These are phyloP conservation scores for Geotrypetes seraphini DNA, from an alignment of 2,797 vertebrate species.

Conservation along the genomic window DNA sequence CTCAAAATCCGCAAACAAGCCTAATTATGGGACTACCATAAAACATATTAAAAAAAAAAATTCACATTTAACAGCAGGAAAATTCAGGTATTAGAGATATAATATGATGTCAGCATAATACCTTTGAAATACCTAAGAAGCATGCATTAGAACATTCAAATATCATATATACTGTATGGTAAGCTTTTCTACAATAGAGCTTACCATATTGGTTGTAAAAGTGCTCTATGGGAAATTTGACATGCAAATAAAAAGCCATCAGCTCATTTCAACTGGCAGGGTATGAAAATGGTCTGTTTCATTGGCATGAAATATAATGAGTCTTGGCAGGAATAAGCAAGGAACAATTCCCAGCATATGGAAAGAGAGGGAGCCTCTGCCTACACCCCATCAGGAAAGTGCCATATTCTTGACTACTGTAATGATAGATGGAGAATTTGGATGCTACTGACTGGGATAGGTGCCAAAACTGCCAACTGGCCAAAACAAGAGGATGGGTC, in stretches of 20 bases:
- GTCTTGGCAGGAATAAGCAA: conserved; percentile 77
- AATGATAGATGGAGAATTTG: conserved; percentile 75
- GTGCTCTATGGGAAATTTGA: conserved; percentile 24
- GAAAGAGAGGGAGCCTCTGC: conserved; percentile 80
- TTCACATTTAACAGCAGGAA: no score
- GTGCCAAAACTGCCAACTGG: conserved; percentile 63
- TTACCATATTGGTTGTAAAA: conserved; percentile 29
- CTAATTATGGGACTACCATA: no score
- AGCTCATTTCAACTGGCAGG: conserved; percentile 39
- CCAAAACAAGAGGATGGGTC: conserved; percentile 52
- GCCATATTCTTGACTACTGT: conserved; percentile 69
- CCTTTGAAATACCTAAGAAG: no score
- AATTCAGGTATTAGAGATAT: no score
- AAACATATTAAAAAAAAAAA: no score
- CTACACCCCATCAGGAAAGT: conserved; percentile 84
- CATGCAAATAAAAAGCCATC: conserved; percentile 23
- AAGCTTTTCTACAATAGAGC: no score
- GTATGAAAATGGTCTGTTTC: conserved; percentile 49
- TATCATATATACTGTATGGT: no score
- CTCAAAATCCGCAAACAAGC: no score
- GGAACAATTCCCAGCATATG: conserved; percentile 94
- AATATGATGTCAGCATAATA: no score
- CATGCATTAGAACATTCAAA: no score
- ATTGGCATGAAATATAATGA: conserved; percentile 55
- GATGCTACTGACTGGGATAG: conserved; percentile 58